Evolutionary conservation across 2,113 vertebrate species (phyloP).

Genomic region (Larimichthys crocea): DNA sequence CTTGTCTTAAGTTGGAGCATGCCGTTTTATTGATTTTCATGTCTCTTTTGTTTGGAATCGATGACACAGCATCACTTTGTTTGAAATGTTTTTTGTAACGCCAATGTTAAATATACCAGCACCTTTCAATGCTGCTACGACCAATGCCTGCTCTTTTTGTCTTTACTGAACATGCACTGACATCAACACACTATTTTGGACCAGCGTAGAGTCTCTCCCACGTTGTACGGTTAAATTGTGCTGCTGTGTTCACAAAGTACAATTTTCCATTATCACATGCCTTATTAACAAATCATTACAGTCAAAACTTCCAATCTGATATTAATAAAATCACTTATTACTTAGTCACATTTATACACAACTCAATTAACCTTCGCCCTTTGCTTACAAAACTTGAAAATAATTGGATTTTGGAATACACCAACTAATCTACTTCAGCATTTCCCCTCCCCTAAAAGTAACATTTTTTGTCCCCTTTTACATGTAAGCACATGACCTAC

Average conservation of each 20-base stretch:
- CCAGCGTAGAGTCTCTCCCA: neutral
- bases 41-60: conserved; percentile 78
- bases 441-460: neutral
- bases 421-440: neutral
- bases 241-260: neutral
- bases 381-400: neutral
- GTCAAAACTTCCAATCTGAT: neutral
- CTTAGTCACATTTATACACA: neutral
- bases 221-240: neutral
- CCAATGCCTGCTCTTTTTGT: conserved; percentile 77
- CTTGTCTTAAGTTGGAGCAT: conserved; percentile 77
- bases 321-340: neutral
- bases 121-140: conserved; percentile 83
- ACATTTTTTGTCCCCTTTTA: neutral
- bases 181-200: conserved; percentile 7
- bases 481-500: neutral
- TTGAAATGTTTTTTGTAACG: conserved; percentile 85
- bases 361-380: neutral
- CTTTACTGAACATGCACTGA: conserved; percentile 59
- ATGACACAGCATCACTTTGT: conserved; percentile 83
- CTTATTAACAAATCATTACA: neutral
- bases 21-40: conserved; percentile 77
- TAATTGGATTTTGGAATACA: neutral
- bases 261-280: neutral
- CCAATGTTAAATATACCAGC: conserved; percentile 86